Conservation (phyloP, 2,797 vertebrate species). For the Apogon hyalosoma region DNA sequence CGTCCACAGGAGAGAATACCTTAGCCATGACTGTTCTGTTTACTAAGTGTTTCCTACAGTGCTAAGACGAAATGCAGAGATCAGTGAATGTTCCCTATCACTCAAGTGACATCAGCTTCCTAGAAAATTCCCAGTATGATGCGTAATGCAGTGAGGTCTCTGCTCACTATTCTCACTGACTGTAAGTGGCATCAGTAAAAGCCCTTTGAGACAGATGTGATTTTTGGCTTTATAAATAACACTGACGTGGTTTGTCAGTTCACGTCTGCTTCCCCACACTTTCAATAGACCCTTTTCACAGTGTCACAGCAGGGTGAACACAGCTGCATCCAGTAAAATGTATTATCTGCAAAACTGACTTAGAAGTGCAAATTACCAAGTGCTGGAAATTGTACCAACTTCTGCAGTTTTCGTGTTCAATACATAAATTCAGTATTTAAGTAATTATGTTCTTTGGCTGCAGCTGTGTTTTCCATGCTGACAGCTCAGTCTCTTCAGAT, state of each 20-base stretch:
- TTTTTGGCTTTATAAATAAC: slow-evolving; percentile 53
- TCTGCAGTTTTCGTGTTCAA: not conserved
- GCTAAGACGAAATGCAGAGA: no score
- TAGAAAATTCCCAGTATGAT: slow-evolving; percentile 39
- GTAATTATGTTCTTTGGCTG: slow-evolving; percentile 8
- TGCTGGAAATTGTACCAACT: not conserved
- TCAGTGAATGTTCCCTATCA: slow-evolving; percentile 7
- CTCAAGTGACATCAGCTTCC: slow-evolving; percentile 25
- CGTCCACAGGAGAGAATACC: slow-evolving; percentile 12
- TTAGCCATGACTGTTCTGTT: not conserved
- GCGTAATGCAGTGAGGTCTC: slow-evolving; percentile 30
- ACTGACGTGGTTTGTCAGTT: slow-evolving; percentile 38
- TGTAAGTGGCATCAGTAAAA: slow-evolving; percentile 58
- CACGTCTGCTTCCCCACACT: slow-evolving; percentile 21
- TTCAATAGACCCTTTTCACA: slow-evolving; percentile 21
- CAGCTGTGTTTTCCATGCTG: slow-evolving; percentile 37
- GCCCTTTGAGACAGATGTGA: slow-evolving; percentile 57
- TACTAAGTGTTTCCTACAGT: no score
- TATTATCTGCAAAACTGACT: not conserved
- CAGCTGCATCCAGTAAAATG: slow-evolving; percentile 37
- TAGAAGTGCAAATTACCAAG: slow-evolving; percentile 5
- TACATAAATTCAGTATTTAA: slow-evolving; percentile 17
- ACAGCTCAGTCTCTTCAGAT: not conserved
- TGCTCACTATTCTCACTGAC: slow-evolving; percentile 12
- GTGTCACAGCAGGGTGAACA: slow-evolving; percentile 27